Percentiles rank a stretch among this genome's conserved stretches.
Conservation (phyloP, 2,113 vertebrate species). For the Entomyzon cyanotis region DNA sequence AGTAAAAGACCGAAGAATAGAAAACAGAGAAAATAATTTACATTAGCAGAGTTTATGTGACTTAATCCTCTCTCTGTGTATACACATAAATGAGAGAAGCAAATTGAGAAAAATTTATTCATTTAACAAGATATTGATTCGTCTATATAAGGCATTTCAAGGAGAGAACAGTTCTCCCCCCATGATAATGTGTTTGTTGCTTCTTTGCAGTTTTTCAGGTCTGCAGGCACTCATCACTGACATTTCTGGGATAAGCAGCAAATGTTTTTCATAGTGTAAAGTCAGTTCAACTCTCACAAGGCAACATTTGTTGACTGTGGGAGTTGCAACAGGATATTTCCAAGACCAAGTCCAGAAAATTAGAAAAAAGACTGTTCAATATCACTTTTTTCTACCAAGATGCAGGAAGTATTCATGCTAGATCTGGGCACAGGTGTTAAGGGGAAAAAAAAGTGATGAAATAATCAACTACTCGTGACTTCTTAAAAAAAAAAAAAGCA, state of each 20-base stretch:
- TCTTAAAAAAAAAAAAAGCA: fast-evolving
- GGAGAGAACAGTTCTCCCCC: background rate
- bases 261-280: background rate
- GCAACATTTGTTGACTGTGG: background rate
- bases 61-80: background rate
- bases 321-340: background rate
- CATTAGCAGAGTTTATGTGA: background rate
- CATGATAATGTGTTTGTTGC: background rate
- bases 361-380: background rate
- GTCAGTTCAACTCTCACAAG: background rate
- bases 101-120: background rate
- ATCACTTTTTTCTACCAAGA: background rate
- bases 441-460: background rate
- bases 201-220: background rate
- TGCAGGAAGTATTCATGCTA: background rate
- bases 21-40: background rate
- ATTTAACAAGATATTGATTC: background rate
- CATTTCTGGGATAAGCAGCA: background rate
- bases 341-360: background rate
- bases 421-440: background rate
- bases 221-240: background rate
- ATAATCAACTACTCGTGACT: background rate
- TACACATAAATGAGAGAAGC: background rate
- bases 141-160: background rate
- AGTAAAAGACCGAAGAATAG: background rate